Percentiles rank a stretch among this genome's conserved stretches.
Conservation (phyloP, 1,140 invertebrate species). For the Ectropis grisescens region DNA sequence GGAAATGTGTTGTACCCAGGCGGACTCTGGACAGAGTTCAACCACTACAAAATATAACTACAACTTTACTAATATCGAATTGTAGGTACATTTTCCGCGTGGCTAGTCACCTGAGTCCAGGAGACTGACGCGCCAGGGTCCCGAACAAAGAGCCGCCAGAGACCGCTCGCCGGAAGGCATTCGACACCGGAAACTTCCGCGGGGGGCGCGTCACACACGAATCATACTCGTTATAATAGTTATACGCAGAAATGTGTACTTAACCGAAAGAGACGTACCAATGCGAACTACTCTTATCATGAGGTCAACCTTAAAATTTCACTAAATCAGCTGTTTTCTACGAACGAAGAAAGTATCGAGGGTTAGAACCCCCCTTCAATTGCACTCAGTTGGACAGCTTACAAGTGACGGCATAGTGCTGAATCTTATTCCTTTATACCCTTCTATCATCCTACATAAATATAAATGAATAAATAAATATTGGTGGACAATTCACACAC, state of each 20-base stretch:
- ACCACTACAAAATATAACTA: no score
- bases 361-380: no score
- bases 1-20: background rate
- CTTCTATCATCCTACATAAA: no score
- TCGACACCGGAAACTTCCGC: constrained; percentile 52
- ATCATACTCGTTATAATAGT: constrained; percentile 1
- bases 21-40: no score
- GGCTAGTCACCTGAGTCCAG: constrained; percentile 35
- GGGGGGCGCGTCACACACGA: constrained; percentile 17
- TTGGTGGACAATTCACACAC: no score
- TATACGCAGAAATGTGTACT: constrained; percentile 2
- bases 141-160: constrained; percentile 48
- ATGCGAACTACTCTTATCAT: no score
- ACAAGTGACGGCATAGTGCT: no score
- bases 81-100: constrained; percentile 18
- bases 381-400: no score
- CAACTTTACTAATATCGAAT: background rate
- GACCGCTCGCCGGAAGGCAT: constrained; percentile 52
- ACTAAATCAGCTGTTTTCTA: no score
- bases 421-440: no score
- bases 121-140: constrained; percentile 28
- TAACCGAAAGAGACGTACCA: background rate
- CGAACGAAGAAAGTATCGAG: no score
- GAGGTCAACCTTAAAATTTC: background rate
- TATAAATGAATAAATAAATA: no score